Evolutionary conservation across 2,888 invertebrate species (phyloP).

Genomic region (Rotaria magnacalcarata): DNA sequence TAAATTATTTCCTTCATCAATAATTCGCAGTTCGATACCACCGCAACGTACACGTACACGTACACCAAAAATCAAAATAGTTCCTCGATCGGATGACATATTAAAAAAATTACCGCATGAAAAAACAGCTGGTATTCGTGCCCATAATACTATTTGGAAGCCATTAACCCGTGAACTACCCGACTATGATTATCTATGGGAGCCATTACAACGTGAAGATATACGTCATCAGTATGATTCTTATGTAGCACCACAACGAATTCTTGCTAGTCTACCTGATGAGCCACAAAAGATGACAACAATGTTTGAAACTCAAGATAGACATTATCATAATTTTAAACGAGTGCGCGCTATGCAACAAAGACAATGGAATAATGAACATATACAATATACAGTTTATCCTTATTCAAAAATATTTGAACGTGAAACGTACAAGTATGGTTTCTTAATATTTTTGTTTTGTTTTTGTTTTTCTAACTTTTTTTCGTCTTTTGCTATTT

Average conservation of each 20-base stretch:
- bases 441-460: background rate
- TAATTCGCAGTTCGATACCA: background rate
- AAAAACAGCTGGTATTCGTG: background rate
- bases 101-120: background rate
- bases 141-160: conserved; percentile 5
- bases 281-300: conserved; percentile 38
- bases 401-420: conserved; percentile 40
- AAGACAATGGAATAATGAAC: conserved; percentile 39
- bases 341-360: conserved; percentile 40
- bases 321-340: conserved; percentile 42
- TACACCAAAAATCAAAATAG: conserved; percentile 24
- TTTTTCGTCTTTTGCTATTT: too few species aligned
- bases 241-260: background rate
- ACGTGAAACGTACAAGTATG: conserved; percentile 43
- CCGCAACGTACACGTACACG: background rate
- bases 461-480: background rate
- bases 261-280: conserved; percentile 38
- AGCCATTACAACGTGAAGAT: conserved; percentile 21
- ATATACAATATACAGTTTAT: conserved; percentile 45
- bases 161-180: background rate
- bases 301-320: conserved; percentile 40
- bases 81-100: background rate
- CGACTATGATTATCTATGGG: conserved; percentile 29
- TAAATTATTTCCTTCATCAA: background rate
- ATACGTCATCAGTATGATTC: conserved; percentile 24